Evolutionary conservation across 2,888 invertebrate genomes (phyloP), one percentile per base, ranked within the genome.

Genomic region (Metopia argyrocephala): DNA sequence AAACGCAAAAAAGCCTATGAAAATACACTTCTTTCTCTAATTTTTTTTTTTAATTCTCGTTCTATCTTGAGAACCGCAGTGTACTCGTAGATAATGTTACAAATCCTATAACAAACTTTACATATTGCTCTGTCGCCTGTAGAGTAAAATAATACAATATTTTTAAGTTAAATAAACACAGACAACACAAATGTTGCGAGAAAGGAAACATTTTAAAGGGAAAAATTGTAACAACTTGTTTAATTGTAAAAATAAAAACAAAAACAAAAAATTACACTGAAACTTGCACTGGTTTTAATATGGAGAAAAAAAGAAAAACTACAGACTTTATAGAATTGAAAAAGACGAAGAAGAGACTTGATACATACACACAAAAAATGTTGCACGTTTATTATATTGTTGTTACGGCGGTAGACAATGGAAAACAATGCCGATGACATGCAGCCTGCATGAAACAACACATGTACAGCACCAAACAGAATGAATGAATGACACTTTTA

Each of bases 221-320:
- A 76, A 80, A 66, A 76, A 68, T 61, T 74, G 76, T 69, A 75
- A 81, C 78, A 81, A 78, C 74, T 81, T 81, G 70, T 81, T 78
- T 65, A 75, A 65, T 76, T 75, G 59, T 66, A 54, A 48, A 25
- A 12, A 45, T 15, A 27, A 28, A 45, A 62, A 27, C 64, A 46
- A 57, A 5, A 73, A 15, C 25, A 12, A 3, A 25, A 61, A 76
- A 76, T 18, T 56, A 18, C 57, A 75, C 57, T 38, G 70, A 64
- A 76, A 50, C 50, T 52, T 45, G 52, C 59, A 68, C 46, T 46
- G 45, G 65, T 71, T 66, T 66, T 65, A n/a, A 64, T 56, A 56
- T 45, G 48, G 62, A 71, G 59, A 68, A 68, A 59, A 27, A 66
- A 45, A 45, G 7, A 27, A 57, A 21, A 27, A 18, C 18, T 25